Conservation (phyloP, 1,140 invertebrate species). For the Oedothorax gibbosus region DNA sequence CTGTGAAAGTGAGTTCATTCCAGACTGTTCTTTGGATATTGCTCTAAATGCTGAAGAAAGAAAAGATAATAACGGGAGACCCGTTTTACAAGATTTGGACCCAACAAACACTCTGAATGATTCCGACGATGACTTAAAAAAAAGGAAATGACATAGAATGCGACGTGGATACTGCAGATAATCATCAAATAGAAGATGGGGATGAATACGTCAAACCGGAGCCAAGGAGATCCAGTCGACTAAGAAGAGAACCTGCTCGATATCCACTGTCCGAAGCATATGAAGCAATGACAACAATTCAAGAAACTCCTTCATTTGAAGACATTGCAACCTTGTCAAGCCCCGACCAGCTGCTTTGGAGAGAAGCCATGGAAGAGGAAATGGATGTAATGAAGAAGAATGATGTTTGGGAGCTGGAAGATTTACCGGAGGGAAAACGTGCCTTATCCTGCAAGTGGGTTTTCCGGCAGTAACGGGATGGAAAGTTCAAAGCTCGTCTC, state of each 20-base stretch:
- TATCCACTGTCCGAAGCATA: no score
- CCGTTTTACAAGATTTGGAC: no score
- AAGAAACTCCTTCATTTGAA: background rate
- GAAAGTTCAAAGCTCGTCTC: constrained; percentile 68
- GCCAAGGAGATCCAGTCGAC: no score
- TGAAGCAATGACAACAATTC: constrained; percentile 3
- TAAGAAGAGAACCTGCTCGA: no score
- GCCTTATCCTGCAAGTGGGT: constrained; percentile 35
- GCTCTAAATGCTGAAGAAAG: constrained; percentile 32
- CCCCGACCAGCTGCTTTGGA: constrained; percentile 26
- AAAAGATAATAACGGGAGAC: constrained; percentile 42
- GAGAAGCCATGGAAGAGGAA: constrained; percentile 46
- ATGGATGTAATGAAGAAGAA: constrained; percentile 44
- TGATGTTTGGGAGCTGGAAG: constrained; percentile 50
- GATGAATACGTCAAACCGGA: no score
- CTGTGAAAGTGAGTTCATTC: background rate
- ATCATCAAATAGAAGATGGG: no score
- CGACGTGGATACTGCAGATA: no score
- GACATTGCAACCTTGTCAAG: background rate
- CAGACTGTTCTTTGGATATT: background rate
- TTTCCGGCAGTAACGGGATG: constrained; percentile 2
- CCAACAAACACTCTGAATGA: no score
- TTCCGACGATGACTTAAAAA: no score
- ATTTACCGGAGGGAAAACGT: background rate
- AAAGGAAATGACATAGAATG: no score